Conservation (phyloP, 2,113 vertebrate species). For the Mustela nigripes region DNA sequence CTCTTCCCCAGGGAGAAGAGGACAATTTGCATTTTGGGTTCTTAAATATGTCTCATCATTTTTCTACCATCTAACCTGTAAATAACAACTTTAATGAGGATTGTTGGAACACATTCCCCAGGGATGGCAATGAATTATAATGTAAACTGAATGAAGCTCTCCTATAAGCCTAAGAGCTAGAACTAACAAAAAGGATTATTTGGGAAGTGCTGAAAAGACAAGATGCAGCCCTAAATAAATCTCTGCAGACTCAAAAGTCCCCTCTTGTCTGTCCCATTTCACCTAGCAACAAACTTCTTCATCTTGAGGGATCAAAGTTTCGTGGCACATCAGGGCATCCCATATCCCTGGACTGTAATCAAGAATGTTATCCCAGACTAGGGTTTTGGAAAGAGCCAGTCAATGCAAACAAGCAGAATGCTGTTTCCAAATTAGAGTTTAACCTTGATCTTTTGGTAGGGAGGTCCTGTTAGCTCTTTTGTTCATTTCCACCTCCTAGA, state of each 20-base stretch:
- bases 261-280: background rate
- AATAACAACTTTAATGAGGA: conserved; percentile 76
- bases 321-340: background rate
- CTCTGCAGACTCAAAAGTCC: background rate
- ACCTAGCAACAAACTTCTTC: background rate
- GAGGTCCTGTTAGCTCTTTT: background rate
- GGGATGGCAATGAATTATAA: conserved; percentile 69
- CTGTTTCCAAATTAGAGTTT: background rate
- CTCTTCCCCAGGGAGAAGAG: conserved; percentile 9
- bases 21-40: conserved; percentile 44
- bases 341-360: background rate
- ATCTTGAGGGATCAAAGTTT: background rate
- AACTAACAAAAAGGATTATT: conserved; percentile 39
- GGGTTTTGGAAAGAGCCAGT: background rate
- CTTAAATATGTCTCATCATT: conserved; percentile 67
- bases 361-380: background rate
- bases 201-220: background rate
- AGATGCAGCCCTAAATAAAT: background rate
- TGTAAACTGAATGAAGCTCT: background rate
- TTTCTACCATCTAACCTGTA: conserved; percentile 78
- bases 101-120: conserved; percentile 59
- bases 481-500: background rate
- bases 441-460: background rate
- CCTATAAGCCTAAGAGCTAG: background rate
- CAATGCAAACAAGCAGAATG: background rate